Conservation (phyloP, 2,888 invertebrate species). For the Campaea margaritaria region DNA sequence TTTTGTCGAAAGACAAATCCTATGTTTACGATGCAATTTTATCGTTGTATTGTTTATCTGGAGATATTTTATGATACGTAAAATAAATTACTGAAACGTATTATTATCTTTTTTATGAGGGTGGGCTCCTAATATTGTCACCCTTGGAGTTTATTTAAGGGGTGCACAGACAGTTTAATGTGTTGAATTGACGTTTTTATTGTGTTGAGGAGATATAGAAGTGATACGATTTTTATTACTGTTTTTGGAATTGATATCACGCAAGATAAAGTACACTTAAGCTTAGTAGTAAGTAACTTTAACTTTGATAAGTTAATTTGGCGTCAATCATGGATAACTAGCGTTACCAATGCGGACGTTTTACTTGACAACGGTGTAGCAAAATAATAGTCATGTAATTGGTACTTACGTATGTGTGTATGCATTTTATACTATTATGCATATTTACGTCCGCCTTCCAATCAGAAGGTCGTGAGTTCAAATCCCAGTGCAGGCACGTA, state of each 20-base stretch:
- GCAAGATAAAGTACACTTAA: no score
- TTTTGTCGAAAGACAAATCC: conserved; percentile 24
- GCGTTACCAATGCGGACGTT: no score
- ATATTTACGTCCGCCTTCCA: no score
- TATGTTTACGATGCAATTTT: conserved; percentile 39
- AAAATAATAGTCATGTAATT: no score
- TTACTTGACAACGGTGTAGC: no score
- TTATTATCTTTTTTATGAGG: conserved; percentile 48
- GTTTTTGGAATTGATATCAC: not conserved
- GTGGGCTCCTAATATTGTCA: conserved; percentile 47
- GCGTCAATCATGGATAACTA: no score
- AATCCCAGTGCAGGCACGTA: no score
- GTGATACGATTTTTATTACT: conserved; percentile 27
- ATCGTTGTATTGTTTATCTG: conserved; percentile 58
- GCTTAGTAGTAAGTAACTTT: no score
- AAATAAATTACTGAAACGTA: conserved; percentile 60
- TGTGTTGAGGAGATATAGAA: conserved; percentile 23
- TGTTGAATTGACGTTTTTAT: conserved; percentile 33
- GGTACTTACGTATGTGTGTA: no score
- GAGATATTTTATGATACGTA: conserved; percentile 62
- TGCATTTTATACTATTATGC: no score
- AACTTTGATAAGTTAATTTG: no score
- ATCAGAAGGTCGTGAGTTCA: no score
- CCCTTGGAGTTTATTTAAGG: conserved; percentile 44
- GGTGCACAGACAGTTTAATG: conserved; percentile 27